Evolutionary conservation across 2,113 vertebrate species (phyloP).

Genomic region (Picathartes gymnocephalus): DNA sequence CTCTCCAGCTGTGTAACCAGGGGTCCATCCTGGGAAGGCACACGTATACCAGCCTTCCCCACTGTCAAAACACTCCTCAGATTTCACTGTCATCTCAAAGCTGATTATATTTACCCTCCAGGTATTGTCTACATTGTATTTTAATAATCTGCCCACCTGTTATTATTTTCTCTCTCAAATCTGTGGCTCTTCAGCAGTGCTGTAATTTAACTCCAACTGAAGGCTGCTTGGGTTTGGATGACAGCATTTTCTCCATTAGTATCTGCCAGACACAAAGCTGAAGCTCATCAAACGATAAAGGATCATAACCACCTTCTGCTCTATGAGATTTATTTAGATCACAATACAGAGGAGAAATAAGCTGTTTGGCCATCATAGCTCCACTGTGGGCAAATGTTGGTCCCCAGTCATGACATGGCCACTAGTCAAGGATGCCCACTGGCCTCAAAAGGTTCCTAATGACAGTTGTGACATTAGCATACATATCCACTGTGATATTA

Average conservation of each 20-base stretch:
- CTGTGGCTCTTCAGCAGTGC: neutral
- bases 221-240: constrained; percentile 4
- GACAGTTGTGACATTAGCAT: neutral
- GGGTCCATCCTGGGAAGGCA: neutral
- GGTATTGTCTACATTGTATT: constrained; percentile 7
- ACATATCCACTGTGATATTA: neutral
- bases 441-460: neutral
- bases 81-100: constrained; percentile 18
- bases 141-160: constrained; percentile 43
- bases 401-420: too few species aligned
- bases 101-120: constrained; percentile 36
- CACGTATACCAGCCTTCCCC: neutral
- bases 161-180: constrained; percentile 28
- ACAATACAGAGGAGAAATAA: rapidly evolving
- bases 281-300: constrained; percentile 16
- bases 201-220: constrained; percentile 35
- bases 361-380: neutral
- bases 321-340: neutral
- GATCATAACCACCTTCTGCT: neutral
- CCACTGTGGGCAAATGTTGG: rapidly evolving
- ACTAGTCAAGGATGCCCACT: neutral
- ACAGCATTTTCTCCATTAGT: neutral
- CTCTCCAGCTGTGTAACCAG: constrained; percentile 13
- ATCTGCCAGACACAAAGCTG: neutral
- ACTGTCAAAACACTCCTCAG: neutral